Percentiles rank a stretch among this genome's conserved stretches.
Evolutionary conservation across 2,797 vertebrate species (phyloP).

Genomic region (Spatula clypeata): DNA sequence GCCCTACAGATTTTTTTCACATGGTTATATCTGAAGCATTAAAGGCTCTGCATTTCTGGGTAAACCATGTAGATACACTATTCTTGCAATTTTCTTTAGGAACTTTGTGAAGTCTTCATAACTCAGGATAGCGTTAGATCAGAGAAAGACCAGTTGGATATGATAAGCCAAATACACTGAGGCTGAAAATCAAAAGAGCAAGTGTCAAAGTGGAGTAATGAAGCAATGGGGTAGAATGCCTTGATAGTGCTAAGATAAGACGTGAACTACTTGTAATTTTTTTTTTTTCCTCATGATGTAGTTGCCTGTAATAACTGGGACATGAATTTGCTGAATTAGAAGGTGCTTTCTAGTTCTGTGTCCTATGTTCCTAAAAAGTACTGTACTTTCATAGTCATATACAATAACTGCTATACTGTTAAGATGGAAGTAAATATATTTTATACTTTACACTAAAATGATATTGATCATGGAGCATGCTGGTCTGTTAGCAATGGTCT

Average conservation of each 20-base stretch:
- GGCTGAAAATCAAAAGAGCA: neutral
- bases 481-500: neutral
- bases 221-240: neutral
- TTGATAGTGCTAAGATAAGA: neutral
- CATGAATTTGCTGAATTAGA: neutral
- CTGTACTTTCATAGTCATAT: neutral
- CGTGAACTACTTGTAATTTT: neutral
- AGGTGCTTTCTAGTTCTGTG: neutral
- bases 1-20: neutral
- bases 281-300: neutral
- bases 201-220: neutral
- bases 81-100: neutral
- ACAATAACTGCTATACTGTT: neutral
- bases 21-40: neutral
- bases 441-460: neutral
- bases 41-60: slow-evolving; percentile 35
- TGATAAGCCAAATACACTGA: neutral
- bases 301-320: neutral
- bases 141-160: neutral
- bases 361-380: neutral
- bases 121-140: neutral
- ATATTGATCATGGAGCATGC: neutral
- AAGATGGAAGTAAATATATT: neutral
- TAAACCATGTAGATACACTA: neutral
- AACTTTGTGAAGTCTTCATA: neutral